Base-by-base conservation (phyloP, 2,888 invertebrate species). In the Caenorhabditis sp. region DNA sequence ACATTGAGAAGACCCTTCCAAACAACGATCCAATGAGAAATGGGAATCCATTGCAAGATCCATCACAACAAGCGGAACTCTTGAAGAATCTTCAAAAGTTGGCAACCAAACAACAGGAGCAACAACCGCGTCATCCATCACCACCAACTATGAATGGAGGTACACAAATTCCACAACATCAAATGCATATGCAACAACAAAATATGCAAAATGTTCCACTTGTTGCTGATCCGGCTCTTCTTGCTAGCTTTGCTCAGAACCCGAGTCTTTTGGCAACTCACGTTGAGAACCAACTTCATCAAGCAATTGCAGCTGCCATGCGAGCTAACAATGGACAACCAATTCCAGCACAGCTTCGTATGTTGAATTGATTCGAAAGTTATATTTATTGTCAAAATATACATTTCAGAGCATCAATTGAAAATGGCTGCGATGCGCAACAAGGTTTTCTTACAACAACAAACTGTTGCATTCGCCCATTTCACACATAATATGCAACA, bases 31-130 rank as follows among this genome's bases (percentile, higher is more conserved):
- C 43, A 0, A 68, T 65, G 20, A 21, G 63, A n/a, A 67, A 68
- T 25, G 72, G 70, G 14, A 80, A 72, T 57, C 76, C 77, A 20
- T 70, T 83, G 1, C 70, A 77, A 58, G 83, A 83, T 71, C 83
- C 82, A 27, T 59, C 61, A 12, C 78, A 81, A 57, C 83, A 83
- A 27, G 81, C 82, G 1, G 75, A 78, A 27, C 63, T 83, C 5
- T n/a, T 82, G 54, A 65, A 77, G 4, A 72, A 78, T 60, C 58
- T 83, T n/a, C 61, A 76, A 26, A 78, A 70, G 53, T 31, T 81
- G 20, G 67, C 74, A 12, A 59, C 62, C 10, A 59, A 74, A 20
- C 78, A 78, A 59, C 59, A 23, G 26, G 62, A 54, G 23, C 31
- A 31, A 31, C 63, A 68, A 21, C 60, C 66, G 26, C 66, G 70